These are phyloP conservation scores for Agrotis segetum DNA, from an alignment of 2,888 invertebrate genomes.

Conservation along the genomic window DNA sequence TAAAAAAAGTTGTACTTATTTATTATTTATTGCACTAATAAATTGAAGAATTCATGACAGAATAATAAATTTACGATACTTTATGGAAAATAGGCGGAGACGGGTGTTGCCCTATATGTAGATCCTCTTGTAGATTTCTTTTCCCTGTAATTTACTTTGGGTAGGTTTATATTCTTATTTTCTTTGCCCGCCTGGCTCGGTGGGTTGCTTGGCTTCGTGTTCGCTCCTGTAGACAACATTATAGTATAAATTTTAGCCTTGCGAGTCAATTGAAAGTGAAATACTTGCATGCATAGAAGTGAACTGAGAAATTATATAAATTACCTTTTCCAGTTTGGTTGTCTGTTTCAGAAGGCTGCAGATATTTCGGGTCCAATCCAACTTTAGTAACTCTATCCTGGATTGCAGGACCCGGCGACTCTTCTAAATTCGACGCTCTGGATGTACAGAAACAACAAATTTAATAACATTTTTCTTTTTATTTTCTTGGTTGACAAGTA, in stretches of 20 bases:
- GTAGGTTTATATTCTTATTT: conserved; percentile 80
- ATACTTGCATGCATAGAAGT: background rate
- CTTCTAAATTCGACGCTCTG: conserved; percentile 80
- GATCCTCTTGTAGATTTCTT: conserved; percentile 81
- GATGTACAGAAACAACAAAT: background rate
- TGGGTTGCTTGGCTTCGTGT: conserved; percentile 57
- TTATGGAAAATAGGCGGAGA: conserved; percentile 87
- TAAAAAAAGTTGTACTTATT: background rate
- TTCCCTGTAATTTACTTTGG: conserved; percentile 86
- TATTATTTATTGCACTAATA: conserved; percentile 51
- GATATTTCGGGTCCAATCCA: conserved; percentile 86
- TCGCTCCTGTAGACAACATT: conserved; percentile 68
- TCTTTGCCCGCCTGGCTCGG: conserved; percentile 78
- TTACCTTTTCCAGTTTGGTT: conserved; percentile 74
- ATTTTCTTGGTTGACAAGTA: background rate
- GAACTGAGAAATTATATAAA: too few species aligned
- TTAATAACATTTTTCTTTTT: background rate
- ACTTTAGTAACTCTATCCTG: conserved; percentile 69
- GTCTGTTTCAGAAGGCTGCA: conserved; percentile 79
- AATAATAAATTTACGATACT: conserved; percentile 24
- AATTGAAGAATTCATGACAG: conserved; percentile 9
- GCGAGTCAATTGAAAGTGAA: background rate
- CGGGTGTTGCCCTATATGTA: conserved; percentile 84
- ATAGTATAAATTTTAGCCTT: background rate
- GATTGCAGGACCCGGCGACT: conserved; percentile 76